These are phyloP conservation scores for Diplodus sargus DNA, from an alignment of 2,797 vertebrate species.

Conservation along the genomic window DNA sequence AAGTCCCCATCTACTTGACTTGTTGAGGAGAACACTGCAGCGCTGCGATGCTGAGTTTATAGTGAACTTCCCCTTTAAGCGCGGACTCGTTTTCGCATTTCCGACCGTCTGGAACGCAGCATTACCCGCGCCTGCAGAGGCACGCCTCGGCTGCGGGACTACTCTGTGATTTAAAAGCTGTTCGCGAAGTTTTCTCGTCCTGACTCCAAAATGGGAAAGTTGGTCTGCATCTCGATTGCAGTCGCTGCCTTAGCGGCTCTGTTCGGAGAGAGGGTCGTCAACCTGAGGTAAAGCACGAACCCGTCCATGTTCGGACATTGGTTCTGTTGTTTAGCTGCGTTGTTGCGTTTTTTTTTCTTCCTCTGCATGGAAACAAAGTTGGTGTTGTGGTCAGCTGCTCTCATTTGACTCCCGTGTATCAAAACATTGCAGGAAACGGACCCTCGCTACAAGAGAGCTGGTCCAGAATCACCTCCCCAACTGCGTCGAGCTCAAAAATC, in stretches of 20 bases:
- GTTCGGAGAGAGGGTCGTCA: slow-evolving; percentile 70
- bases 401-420: not conserved
- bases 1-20: too few relatives aligned
- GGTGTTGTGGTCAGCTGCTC: not conserved
- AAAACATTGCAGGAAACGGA: slow-evolving; percentile 60
- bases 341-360: not conserved
- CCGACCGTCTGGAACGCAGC: slow-evolving; percentile 39
- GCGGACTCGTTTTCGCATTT: slow-evolving; percentile 3
- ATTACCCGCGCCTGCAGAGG: not conserved
- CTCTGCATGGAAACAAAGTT: not conserved
- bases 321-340: too few relatives aligned
- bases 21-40: too few relatives aligned
- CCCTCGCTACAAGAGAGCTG: slow-evolving; percentile 66
- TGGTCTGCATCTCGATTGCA: slow-evolving; percentile 40
- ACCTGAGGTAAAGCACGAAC: slow-evolving; percentile 60
- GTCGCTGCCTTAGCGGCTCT: slow-evolving; percentile 64
- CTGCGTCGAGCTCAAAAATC: slow-evolving; percentile 70
- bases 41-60: too few relatives aligned
- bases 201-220: slow-evolving; percentile 68
- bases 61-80: too few relatives aligned
- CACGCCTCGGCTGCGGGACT: not conserved
- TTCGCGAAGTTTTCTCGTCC: fast-evolving
- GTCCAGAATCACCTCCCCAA: slow-evolving; percentile 74
- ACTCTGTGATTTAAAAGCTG: not conserved
- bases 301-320: too few relatives aligned